Conservation (phyloP, 2,888 invertebrate genomes). For the Orchesellides sinensis region DNA sequence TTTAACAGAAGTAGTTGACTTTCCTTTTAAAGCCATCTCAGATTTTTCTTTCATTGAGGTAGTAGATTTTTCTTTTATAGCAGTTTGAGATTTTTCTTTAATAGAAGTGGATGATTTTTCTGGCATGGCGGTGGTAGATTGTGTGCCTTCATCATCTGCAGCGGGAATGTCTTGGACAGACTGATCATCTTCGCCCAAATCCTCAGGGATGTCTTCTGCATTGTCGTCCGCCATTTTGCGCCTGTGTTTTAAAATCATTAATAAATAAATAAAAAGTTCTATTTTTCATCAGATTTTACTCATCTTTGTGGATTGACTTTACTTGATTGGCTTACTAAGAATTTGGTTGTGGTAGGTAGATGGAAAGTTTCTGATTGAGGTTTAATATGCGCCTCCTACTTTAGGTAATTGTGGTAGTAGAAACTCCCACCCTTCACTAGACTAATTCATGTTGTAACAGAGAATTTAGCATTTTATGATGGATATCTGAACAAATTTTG, state of each 20-base stretch:
- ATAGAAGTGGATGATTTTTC: neutral
- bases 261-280: no score
- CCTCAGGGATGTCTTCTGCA: conserved; percentile 2
- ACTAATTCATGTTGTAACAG: no score
- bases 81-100: neutral
- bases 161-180: neutral
- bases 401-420: no score
- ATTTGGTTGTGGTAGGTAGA: no score
- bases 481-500: no score
- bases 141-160: neutral
- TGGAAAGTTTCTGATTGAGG: no score
- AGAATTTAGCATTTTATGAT: no score
- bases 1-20: neutral
- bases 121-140: neutral
- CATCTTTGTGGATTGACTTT: no score
- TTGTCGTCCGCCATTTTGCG: conserved; percentile 38
- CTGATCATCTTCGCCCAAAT: neutral
- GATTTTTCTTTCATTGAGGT: neutral
- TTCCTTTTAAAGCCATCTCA: neutral
- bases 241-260: neutral
- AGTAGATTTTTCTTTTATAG: neutral
- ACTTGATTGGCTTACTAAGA: no score
- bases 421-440: no score
- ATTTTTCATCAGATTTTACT: neutral
- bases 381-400: no score